Evolutionary conservation across 2,797 vertebrate species (phyloP), one percentile per base, ranked within the genome.

Genomic region (Carduelis carduelis): DNA sequence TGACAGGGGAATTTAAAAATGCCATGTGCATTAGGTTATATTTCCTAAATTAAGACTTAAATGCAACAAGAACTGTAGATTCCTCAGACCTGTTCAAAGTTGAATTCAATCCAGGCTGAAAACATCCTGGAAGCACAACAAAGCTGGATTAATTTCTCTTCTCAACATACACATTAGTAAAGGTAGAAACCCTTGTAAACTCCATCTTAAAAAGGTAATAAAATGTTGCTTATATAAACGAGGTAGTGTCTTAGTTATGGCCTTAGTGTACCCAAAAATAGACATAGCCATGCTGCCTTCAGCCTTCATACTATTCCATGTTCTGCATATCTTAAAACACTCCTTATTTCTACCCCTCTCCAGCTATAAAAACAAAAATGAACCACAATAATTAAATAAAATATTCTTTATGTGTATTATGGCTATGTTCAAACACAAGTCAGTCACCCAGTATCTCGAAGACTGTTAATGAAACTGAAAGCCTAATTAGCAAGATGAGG

Each of bases 401-500:
- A 85, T 32, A 69, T 35, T 89, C 4, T 50, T 68, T 79, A 44
- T 63, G 30, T 46, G 8, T 53, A 49, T 55, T 61, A 61, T 18
- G 8, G 47, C 37, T 89, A 69, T n/a, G 60, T 41, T 76, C 50
- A 79, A 39, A 83, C 9, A 35, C 32, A 94, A 90, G 68, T 89
- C 72, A 93, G 80, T 68, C 75, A 89, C 63, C 14, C 81, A 93
- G 3, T 93, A 86, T 79, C 92, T 94, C 90, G 84, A 64, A 88
- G 93, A 88, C 80, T 60, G 66, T 59, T 97, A 96, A 95, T 95
- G 90, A 96, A 97, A 96, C 77, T 90, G 91, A 94, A 97, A 95
- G 86, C 72, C 91, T 96, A 92, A 97, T 97, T 97, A 97, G 88
- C 77, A 96, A 97, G 80, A 96, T 94, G 87, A 86, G 92, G 80